phyloP scores from a whole-genome alignment of 2,797 vertebrate species.

The Syngnathus rostellatus region DNA sequence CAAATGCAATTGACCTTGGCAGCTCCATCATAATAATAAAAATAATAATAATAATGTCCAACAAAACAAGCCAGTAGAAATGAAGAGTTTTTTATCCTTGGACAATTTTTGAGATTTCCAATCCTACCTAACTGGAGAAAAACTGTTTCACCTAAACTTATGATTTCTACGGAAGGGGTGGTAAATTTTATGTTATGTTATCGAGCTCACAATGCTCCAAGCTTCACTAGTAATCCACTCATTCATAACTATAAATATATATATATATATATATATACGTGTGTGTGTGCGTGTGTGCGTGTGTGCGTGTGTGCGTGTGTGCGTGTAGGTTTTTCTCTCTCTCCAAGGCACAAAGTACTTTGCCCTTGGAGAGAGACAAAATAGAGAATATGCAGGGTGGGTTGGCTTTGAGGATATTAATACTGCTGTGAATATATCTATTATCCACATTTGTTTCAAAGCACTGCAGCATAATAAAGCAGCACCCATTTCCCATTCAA shows the following conservation, averaged over 20 bases:
- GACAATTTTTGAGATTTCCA: background rate
- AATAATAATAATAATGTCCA: background rate
- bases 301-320: too few species aligned
- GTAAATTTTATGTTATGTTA: background rate
- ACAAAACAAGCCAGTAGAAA: background rate
- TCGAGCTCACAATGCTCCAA: too few species aligned
- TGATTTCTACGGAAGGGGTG: background rate
- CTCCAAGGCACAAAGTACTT: constrained; percentile 69
- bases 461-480: constrained; percentile 67
- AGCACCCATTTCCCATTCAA: constrained; percentile 65
- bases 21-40: background rate
- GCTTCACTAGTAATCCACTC: too few species aligned
- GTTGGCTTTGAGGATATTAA: constrained; percentile 73
- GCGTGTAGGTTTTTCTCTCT: too few species aligned
- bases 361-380: constrained; percentile 63
- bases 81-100: background rate
- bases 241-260: too few species aligned
- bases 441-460: constrained; percentile 72
- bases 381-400: constrained; percentile 48
- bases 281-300: too few species aligned
- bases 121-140: background rate
- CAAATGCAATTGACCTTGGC: background rate
- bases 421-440: constrained; percentile 72
- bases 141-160: background rate
- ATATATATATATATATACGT: too few species aligned